phyloP scores from a whole-genome alignment of 2,797 vertebrate genomes.

The Emys orbicularis region DNA sequence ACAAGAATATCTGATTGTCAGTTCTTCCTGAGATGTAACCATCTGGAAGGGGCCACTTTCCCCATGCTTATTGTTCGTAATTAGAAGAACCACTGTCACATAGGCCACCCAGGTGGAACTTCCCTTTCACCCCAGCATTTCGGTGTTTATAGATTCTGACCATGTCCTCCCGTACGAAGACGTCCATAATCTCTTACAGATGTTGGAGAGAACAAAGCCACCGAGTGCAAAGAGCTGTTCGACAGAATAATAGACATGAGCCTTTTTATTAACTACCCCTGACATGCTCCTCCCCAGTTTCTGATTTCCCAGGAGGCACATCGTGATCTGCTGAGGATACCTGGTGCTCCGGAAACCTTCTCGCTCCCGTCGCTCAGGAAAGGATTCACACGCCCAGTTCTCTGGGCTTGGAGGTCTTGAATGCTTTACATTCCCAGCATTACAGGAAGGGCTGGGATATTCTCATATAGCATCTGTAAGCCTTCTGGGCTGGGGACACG shows the following conservation, averaged over 20 bases:
- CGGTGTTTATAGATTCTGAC: constrained; percentile 65
- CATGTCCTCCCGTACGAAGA: constrained; percentile 37
- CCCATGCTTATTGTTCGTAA: accelerated
- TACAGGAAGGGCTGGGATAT: neutral
- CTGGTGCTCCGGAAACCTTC: accelerated
- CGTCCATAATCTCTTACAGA: constrained; percentile 75
- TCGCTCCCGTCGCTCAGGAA: neutral
- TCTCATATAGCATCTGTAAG: neutral
- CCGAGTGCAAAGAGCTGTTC: constrained; percentile 49
- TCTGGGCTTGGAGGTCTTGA: accelerated
- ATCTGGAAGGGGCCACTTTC: neutral
- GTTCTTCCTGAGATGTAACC: neutral
- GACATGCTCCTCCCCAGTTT: constrained; percentile 22
- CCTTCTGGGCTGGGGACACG: neutral
- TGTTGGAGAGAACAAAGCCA: constrained; percentile 76
- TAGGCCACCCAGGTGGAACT: constrained; percentile 75
- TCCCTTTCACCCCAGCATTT: constrained; percentile 18
- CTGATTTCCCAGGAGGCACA: neutral
- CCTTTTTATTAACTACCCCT: constrained; percentile 35
- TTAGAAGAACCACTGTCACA: neutral
- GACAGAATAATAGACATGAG: constrained; percentile 50
- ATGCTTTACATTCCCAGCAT: neutral
- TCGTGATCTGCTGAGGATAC: neutral
- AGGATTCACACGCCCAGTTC: neutral
- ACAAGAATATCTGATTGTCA: neutral